phyloP scores from a whole-genome alignment of 2,888 invertebrate genomes.

The Melieria omissa region DNA sequence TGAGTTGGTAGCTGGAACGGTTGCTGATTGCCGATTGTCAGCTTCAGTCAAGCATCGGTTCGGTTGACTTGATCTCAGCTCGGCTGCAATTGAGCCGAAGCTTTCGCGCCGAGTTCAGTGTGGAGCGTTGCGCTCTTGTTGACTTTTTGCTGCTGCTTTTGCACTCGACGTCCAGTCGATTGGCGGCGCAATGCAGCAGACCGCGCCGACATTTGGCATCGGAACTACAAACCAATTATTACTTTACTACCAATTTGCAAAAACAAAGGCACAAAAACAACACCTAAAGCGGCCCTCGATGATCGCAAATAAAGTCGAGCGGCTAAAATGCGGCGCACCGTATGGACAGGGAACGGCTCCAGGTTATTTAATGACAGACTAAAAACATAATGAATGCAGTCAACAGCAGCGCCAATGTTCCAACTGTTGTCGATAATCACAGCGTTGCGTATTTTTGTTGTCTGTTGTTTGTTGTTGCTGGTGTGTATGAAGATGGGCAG shows the following conservation, averaged over 20 bases:
- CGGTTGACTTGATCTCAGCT: slow-evolving; percentile 4
- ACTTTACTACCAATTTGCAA: slow-evolving; percentile 61
- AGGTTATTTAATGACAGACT: slow-evolving; percentile 38
- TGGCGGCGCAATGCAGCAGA: neutral
- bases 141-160: neutral
- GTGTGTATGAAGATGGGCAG: neutral
- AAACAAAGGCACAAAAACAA: slow-evolving; percentile 29
- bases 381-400: slow-evolving; percentile 40
- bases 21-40: neutral
- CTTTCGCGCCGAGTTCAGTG: neutral
- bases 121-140: neutral
- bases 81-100: neutral
- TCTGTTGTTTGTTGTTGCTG: no score
- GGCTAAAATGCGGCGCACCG: slow-evolving; percentile 6
- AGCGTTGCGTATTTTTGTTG: no score
- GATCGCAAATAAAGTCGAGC: slow-evolving; percentile 19
- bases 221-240: slow-evolving; percentile 57
- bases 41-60: slow-evolving; percentile 13
- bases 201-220: slow-evolving; percentile 32
- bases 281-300: slow-evolving; percentile 21
- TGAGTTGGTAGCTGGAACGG: no score
- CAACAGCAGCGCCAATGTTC: slow-evolving; percentile 15
- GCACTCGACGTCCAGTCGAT: neutral
- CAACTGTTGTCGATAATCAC: no score
- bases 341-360: slow-evolving; percentile 17